Evolutionary conservation across 2,797 vertebrate species (phyloP).

Genomic region (Sebastes itinus): DNA sequence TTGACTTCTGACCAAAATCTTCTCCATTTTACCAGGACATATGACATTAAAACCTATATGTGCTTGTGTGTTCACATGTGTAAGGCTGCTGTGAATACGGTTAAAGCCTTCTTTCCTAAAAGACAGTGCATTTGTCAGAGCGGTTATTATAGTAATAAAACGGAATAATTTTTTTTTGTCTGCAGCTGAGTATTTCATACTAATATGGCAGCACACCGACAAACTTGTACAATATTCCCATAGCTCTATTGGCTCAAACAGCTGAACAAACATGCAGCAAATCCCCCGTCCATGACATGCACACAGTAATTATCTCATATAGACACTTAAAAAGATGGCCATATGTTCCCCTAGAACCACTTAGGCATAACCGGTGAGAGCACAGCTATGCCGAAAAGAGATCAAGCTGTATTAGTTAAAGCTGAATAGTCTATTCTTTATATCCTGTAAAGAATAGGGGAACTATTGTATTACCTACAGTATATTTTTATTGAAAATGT

Average conservation of each 20-base stretch:
- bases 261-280: not conserved
- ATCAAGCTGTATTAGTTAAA: not conserved
- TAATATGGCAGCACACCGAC: not conserved
- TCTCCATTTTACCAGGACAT: not conserved
- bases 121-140: not conserved
- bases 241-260: not conserved
- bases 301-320: not conserved
- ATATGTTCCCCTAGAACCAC: not conserved
- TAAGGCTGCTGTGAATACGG: not conserved
- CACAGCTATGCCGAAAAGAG: not conserved
- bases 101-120: not conserved
- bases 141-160: not conserved
- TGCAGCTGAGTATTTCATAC: not conserved
- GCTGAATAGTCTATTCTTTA: not conserved
- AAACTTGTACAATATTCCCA: not conserved
- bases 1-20: not conserved
- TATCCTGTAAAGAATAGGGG: not conserved
- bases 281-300: not conserved
- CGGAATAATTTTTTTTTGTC: not conserved
- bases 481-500: not conserved
- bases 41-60: not conserved
- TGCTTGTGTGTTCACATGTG: not conserved
- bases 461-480: not conserved
- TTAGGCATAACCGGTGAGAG: not conserved
- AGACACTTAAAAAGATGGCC: not conserved